These are phyloP conservation scores for Sarcophaga variegata DNA, from an alignment of 2,888 invertebrate genomes.

Conservation along the genomic window DNA sequence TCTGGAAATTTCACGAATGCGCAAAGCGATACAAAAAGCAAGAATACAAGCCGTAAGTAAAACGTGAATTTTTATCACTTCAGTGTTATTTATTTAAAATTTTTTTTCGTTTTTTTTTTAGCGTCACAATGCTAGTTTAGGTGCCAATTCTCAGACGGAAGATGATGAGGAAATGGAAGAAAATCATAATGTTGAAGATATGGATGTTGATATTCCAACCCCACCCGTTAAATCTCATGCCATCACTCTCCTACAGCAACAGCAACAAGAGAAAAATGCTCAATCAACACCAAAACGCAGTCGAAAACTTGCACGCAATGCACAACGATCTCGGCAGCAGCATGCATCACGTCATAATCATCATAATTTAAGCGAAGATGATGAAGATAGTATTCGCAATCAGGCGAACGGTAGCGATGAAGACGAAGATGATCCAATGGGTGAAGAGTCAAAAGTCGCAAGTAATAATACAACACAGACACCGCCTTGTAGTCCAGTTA, in stretches of 20 bases:
- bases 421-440: constrained; percentile 73
- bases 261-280: constrained; percentile 71
- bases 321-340: constrained; percentile 50
- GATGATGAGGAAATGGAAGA: constrained; percentile 75
- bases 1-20: constrained; percentile 84
- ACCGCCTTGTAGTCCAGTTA: constrained; percentile 81
- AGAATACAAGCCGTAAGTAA: constrained; percentile 77
- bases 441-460: constrained; percentile 75
- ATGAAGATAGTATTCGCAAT: constrained; percentile 71
- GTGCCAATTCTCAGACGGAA: constrained; percentile 77
- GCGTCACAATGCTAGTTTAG: constrained; percentile 70
- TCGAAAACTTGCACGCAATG: constrained; percentile 62
- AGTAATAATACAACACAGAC: constrained; percentile 76
- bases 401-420: constrained; percentile 71
- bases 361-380: constrained; percentile 62
- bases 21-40: constrained; percentile 80
- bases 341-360: constrained; percentile 48
- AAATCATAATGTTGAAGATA: constrained; percentile 68
- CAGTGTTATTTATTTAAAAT: background rate
- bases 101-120: constrained; percentile 26
- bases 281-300: constrained; percentile 70
- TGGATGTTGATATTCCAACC: constrained; percentile 65
- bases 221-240: constrained; percentile 54
- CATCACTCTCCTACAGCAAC: constrained; percentile 61
- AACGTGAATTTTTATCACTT: background rate